Evolutionary conservation across 1,140 invertebrate genomes (phyloP), one percentile per base, ranked within the genome.

Genomic region (Chionoecetes opilio): DNA sequence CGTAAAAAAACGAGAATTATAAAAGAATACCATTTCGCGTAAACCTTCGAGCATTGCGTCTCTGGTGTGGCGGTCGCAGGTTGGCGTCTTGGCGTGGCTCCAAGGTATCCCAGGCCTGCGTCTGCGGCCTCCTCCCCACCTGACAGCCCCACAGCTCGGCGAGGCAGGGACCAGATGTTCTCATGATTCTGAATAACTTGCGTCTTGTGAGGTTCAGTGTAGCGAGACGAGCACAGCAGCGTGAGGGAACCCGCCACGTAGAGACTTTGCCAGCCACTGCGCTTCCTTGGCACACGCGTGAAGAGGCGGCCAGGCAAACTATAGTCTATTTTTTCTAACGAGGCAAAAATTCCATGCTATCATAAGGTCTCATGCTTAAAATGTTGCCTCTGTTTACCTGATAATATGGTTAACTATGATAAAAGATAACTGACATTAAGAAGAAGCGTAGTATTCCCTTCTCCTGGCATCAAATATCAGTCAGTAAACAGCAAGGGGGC

Each of bases 51-150:
- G 46, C 63, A 21, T 17, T 75, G 21, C 63, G n/a, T 75, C 21
- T 75, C 63, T 5, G 63, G n/a, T 17, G 63, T n/a, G 35, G 84
- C 84, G 11, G 84, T 86, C 31, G 63, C n/a, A n/a, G 32, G 84
- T 32, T 35, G 32, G 21, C 5, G 21, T 88, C 86, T 88, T 88
- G 86, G 86, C 38, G 86, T 41, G 86, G 86, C 86, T 88, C 86
- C 86, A 88, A 88, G 86, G 84, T 38, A 38, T 88, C 86, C 35
- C 34, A 88, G 86, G 86, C 86, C 9, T 88, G 35, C 35, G 86
- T 88, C 38, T 88, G 34, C 11, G 63, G 63, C 63, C 21, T 3
- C 63, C 63, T 75, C 63, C 63, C 63, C 63, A n/a, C 63, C 21
- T 75, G 84, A 35, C 35, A 34, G 32, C 32, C 31, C 84, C 21